These are phyloP conservation scores for Emydoidea blandingii DNA, from an alignment of 2,797 vertebrate genomes.

Conservation along the genomic window DNA sequence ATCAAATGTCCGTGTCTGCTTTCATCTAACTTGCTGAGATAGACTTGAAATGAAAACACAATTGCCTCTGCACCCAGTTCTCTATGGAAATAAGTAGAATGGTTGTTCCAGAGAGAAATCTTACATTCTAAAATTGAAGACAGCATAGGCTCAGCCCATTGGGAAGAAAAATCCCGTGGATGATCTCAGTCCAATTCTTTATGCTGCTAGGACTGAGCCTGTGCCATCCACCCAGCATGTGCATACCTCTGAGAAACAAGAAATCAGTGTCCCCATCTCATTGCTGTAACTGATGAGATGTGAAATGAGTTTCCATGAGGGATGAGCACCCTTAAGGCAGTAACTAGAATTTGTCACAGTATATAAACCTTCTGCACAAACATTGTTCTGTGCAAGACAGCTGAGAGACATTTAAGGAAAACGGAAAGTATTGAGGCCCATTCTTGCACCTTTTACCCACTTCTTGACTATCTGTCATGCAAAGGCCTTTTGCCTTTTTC, in stretches of 20 bases:
- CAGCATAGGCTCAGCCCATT: not conserved
- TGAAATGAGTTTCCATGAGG: constrained; percentile 70
- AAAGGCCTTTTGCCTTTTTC: not conserved
- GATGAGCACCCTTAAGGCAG: constrained; percentile 59
- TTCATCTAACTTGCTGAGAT: not conserved
- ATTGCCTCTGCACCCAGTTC: not conserved
- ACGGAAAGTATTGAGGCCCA: not conserved
- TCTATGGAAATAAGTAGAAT: constrained; percentile 7
- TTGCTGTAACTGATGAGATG: constrained; percentile 71
- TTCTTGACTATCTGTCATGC: not conserved
- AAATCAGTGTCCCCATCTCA: constrained; percentile 28
- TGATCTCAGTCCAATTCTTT: not conserved
- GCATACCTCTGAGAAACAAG: constrained; percentile 51
- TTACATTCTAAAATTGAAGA: not conserved
- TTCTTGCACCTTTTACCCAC: not conserved
- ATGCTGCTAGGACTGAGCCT: not conserved
- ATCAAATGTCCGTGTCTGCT: not conserved
- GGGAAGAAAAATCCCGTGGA: not conserved
- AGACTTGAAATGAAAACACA: not conserved
- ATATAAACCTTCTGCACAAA: constrained; percentile 10
- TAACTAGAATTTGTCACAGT: constrained; percentile 54
- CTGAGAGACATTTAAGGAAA: not conserved
- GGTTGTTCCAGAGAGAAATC: not conserved
- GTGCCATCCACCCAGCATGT: not conserved
- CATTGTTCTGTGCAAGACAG: constrained; percentile 1